Evolutionary conservation across 1,140 invertebrate genomes (phyloP).

Genomic region (Drosophila kurseongensis): DNA sequence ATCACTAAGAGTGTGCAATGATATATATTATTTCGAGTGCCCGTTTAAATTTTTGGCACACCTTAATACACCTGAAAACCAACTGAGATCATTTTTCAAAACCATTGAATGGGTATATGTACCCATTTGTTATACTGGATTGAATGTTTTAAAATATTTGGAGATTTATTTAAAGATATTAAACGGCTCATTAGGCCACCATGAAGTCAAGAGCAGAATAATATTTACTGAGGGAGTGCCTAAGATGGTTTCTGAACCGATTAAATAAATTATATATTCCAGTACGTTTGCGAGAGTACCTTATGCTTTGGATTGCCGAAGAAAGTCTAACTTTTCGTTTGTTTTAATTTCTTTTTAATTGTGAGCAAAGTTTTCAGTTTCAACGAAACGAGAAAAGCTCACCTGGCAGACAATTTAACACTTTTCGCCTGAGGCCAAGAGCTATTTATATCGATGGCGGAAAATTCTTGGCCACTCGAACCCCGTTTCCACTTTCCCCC

Average conservation of each 20-base stretch:
- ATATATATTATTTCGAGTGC: not conserved
- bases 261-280: constrained; percentile 1
- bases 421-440: constrained; percentile 42
- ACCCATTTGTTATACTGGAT: no score
- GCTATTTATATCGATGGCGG: constrained; percentile 32
- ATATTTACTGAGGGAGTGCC: not conserved
- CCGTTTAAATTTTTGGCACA: not conserved
- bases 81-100: no score
- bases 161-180: no score
- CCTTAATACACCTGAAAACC: not conserved
- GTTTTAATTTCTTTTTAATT: constrained; percentile 32
- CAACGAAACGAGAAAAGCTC: constrained; percentile 12
- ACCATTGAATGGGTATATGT: no score
- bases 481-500: not conserved
- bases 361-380: constrained; percentile 25
- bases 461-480: constrained; percentile 36
- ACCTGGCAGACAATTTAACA: constrained; percentile 48
- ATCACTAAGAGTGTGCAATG: constrained; percentile 1
- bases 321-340: constrained; percentile 3
- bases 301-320: constrained; percentile 27
- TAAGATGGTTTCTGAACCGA: no score
- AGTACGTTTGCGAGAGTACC: constrained; percentile 22
- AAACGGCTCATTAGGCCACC: no score
- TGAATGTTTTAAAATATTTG: no score
- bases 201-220: no score